Evolutionary conservation across 2,113 vertebrate genomes (phyloP).

Genomic region (Neofelis nebulosa): DNA sequence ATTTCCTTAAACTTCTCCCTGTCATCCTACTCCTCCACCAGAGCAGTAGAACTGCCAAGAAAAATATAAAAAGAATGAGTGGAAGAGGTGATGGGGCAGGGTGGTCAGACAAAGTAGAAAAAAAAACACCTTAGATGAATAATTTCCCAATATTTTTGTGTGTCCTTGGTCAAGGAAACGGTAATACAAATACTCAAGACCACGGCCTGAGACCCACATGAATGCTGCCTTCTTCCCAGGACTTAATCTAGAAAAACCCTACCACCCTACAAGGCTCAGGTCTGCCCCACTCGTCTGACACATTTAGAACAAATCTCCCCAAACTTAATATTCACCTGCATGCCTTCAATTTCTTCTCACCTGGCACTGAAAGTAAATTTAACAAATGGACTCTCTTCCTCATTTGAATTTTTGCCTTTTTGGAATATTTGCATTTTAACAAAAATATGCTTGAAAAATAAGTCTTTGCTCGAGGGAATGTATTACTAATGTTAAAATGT

Average conservation of each 20-base stretch:
- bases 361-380: slow-evolving; percentile 39
- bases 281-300: neutral
- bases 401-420: slow-evolving; percentile 50
- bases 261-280: neutral
- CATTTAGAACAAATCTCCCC: neutral
- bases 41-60: neutral
- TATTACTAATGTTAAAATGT: slow-evolving; percentile 27
- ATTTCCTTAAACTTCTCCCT: neutral
- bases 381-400: slow-evolving; percentile 20
- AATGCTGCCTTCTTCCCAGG: neutral
- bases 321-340: neutral
- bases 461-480: neutral
- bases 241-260: neutral
- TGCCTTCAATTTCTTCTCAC: slow-evolving; percentile 3
- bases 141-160: neutral
- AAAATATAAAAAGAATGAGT: neutral
- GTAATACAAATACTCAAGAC: neutral
- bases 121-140: neutral
- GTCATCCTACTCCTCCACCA: neutral
- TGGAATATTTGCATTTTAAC: slow-evolving; percentile 44
- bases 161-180: neutral
- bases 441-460: neutral
- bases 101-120: neutral
- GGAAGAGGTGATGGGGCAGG: neutral
- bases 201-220: neutral